A percentile compares a stretch with the other conserved stretches of the same genome.
Evolutionary conservation across 2,113 vertebrate genomes (phyloP).

Genomic region (Coracopsis vasa): DNA sequence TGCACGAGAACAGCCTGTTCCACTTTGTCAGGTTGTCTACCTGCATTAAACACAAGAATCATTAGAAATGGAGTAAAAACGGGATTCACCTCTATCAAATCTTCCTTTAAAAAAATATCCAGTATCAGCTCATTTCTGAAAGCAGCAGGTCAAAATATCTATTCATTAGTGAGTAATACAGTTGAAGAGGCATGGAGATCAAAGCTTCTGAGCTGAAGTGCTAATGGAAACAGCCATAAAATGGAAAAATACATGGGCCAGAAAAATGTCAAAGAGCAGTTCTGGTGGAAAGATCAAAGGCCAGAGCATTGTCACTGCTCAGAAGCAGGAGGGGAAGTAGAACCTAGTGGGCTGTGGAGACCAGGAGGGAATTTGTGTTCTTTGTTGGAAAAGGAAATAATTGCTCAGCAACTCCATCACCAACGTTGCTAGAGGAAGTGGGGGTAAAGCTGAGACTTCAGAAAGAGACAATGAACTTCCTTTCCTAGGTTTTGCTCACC

Average conservation of each 20-base stretch:
- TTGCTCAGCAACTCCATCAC: conserved; percentile 28
- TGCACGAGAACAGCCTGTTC: background rate
- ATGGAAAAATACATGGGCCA: background rate
- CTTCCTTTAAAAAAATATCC: background rate
- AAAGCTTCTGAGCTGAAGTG: background rate
- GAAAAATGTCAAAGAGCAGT: background rate
- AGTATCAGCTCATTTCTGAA: background rate
- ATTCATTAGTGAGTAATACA: background rate
- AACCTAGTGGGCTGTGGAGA: background rate
- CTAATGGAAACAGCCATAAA: conserved; percentile 6
- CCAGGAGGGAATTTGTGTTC: background rate
- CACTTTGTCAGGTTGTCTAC: background rate
- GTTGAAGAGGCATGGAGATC: background rate
- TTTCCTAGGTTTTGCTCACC: background rate
- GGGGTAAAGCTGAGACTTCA: background rate
- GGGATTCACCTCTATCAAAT: background rate
- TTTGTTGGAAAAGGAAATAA: conserved; percentile 36
- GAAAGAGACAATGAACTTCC: conserved; percentile 18
- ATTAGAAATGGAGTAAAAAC: background rate
- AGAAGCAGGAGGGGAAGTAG: background rate
- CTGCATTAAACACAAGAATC: background rate
- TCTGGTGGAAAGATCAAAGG: conserved; percentile 4
- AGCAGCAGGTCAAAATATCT: background rate
- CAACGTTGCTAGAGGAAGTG: background rate
- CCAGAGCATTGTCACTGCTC: background rate